phyloP scores from a whole-genome alignment of 2,888 invertebrate genomes.

The Drosophila aldrichi region DNA sequence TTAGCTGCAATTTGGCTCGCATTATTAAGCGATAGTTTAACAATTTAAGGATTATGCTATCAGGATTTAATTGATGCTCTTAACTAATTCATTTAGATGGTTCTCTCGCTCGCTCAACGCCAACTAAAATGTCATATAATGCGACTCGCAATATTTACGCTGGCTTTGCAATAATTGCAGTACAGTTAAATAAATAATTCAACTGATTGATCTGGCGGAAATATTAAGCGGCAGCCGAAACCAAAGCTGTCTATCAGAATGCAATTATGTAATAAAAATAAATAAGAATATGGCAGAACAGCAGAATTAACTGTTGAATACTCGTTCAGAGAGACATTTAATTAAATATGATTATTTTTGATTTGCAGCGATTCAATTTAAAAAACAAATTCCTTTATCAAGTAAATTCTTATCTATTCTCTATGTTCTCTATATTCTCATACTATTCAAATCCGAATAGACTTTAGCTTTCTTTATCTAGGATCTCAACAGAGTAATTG shows the following conservation, averaged over 20 bases:
- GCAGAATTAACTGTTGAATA: neutral
- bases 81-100: slow-evolving; percentile 41
- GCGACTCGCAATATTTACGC: neutral
- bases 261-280: slow-evolving; percentile 12
- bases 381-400: too few relatives aligned
- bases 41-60: slow-evolving; percentile 8
- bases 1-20: neutral
- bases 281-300: neutral
- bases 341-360: neutral
- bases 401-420: too few relatives aligned
- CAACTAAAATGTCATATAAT: slow-evolving; percentile 25
- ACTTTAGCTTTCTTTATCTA: too few relatives aligned
- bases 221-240: slow-evolving; percentile 19
- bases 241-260: slow-evolving; percentile 7
- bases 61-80: slow-evolving; percentile 1
- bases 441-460: too few relatives aligned
- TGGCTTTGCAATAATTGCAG: slow-evolving; percentile 22
- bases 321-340: neutral
- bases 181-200: slow-evolving; percentile 53
- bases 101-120: slow-evolving; percentile 2
- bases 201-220: slow-evolving; percentile 12
- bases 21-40: neutral
- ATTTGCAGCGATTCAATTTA: neutral
- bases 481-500: too few relatives aligned
- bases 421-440: too few relatives aligned